Evolutionary conservation across 2,888 invertebrate genomes (phyloP).

Genomic region (Pammene fasciana): DNA sequence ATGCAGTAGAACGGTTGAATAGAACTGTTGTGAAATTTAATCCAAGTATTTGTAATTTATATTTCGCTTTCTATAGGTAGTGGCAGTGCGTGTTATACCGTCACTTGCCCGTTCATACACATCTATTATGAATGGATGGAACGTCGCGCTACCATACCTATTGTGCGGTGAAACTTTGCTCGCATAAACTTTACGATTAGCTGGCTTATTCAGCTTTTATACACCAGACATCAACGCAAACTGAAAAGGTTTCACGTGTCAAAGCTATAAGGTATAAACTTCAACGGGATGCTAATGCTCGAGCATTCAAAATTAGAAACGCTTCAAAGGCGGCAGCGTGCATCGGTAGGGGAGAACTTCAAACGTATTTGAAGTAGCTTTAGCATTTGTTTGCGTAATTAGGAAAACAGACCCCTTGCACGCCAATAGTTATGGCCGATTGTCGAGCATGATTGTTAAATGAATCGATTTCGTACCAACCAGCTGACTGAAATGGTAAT

Average conservation of each 20-base stretch:
- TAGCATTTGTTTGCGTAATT: conserved; percentile 50
- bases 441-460: conserved; percentile 32
- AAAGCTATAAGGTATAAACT: conserved; percentile 26
- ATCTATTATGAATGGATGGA: conserved; percentile 61
- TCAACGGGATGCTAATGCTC: conserved; percentile 37
- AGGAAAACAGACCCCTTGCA: conserved; percentile 42
- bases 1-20: background rate
- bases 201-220: conserved; percentile 44
- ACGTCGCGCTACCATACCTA: conserved; percentile 50
- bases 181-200: conserved; percentile 54
- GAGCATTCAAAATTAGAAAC: conserved; percentile 45
- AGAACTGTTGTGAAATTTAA: conserved; percentile 41
- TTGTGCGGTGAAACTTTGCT: conserved; percentile 47
- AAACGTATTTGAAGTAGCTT: conserved; percentile 51
- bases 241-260: conserved; percentile 42
- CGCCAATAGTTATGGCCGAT: conserved; percentile 36
- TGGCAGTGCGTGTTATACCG: conserved; percentile 50
- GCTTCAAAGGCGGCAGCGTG: conserved; percentile 44
- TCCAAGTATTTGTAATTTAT: conserved; percentile 28
- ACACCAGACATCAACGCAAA: conserved; percentile 35
- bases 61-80: conserved; percentile 39
- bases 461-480: conserved; percentile 28
- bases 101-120: conserved; percentile 52
- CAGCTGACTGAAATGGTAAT: conserved; percentile 13
- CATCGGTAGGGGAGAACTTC: conserved; percentile 47